phyloP scores from a whole-genome alignment of 2,888 invertebrate genomes.

The Rutpela maculata region DNA sequence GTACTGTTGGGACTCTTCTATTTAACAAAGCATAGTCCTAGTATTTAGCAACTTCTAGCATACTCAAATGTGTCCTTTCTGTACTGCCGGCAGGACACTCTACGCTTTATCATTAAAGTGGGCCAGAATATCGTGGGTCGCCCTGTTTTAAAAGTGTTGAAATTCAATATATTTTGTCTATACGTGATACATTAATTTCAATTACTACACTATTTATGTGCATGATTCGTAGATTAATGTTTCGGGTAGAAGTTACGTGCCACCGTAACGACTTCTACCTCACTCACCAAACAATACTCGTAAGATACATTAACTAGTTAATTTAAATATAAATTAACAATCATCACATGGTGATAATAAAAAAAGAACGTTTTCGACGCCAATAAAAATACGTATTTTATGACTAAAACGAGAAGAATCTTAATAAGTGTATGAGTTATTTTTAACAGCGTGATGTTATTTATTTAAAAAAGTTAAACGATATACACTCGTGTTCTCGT shows the following conservation, averaged over 20 bases:
- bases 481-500: slow-evolving; percentile 13
- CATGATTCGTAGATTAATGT: slow-evolving; percentile 16
- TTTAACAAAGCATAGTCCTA: too few relatives aligned
- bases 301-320: slow-evolving; percentile 44
- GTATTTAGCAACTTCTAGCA: too few relatives aligned
- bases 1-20: too few relatives aligned
- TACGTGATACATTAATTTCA: neutral
- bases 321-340: slow-evolving; percentile 57
- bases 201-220: slow-evolving; percentile 1
- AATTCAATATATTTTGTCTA: neutral
- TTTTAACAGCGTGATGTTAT: slow-evolving; percentile 54
- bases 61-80: too few relatives aligned
- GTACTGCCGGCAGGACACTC: too few relatives aligned
- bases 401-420: slow-evolving; percentile 56
- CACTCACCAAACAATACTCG: slow-evolving; percentile 34
- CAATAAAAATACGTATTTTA: slow-evolving; percentile 55
- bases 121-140: too few relatives aligned
- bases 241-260: slow-evolving; percentile 9
- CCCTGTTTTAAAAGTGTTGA: too few relatives aligned
- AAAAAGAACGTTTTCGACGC: slow-evolving; percentile 52
- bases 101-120: too few relatives aligned
- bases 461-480: slow-evolving; percentile 40
- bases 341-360: slow-evolving; percentile 55
- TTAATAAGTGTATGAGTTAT: slow-evolving; percentile 56
- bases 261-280: slow-evolving; percentile 51